Percentiles rank a stretch among this genome's conserved stretches.
Evolutionary conservation across 2,888 invertebrate species (phyloP).

Genomic region (Monochamus alternatus): DNA sequence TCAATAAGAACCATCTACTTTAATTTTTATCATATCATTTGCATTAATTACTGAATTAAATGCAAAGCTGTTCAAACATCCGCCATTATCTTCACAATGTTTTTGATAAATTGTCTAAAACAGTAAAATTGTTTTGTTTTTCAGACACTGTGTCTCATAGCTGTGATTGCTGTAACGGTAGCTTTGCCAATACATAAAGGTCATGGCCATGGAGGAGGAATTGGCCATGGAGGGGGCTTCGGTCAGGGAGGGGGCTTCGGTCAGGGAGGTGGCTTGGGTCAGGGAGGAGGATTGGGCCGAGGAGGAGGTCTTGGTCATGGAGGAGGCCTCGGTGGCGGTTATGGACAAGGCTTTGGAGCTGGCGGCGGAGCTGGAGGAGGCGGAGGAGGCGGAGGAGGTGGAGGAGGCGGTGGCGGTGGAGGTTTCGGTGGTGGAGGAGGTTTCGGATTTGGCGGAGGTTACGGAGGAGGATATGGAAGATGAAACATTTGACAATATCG

Average conservation of each 20-base stretch:
- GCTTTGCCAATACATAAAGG: not conserved
- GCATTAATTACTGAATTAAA: no score
- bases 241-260: not conserved
- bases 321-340: not conserved
- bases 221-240: not conserved
- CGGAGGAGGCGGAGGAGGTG: conserved; percentile 12
- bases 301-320: not conserved
- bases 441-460: not conserved
- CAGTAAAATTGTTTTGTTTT: no score
- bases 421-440: conserved; percentile 20
- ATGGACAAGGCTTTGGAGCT: not conserved
- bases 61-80: no score
- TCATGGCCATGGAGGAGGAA: not conserved
- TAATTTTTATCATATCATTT: no score
- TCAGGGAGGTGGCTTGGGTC: not conserved
- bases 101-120: no score
- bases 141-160: not conserved
- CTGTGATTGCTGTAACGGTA: not conserved
- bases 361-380: conserved; percentile 16
- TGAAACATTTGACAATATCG: not conserved
- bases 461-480: not conserved
- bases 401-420: not conserved
- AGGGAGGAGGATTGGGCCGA: not conserved
- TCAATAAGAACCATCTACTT: no score
- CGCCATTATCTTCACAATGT: no score